Percentiles rank a stretch among this genome's conserved stretches.
These are phyloP conservation scores for Diabrotica balteata DNA, from an alignment of 2,888 invertebrate genomes.

Conservation along the genomic window DNA sequence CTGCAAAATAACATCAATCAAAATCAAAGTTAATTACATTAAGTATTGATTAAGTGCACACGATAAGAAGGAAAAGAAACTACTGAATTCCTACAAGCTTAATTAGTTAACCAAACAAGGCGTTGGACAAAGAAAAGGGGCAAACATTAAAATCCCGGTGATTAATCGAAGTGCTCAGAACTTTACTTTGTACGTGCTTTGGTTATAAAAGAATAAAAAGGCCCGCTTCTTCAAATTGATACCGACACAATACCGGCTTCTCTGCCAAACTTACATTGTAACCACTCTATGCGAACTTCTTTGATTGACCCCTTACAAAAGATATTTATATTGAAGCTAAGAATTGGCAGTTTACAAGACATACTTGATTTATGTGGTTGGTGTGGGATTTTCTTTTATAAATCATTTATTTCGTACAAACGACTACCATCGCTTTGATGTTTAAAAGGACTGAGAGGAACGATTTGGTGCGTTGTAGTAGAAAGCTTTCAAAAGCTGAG, in stretches of 20 bases:
- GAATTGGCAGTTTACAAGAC: slow-evolving; percentile 37
- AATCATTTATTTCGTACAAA: slow-evolving; percentile 42
- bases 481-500: no score
- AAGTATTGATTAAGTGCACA: slow-evolving; percentile 6
- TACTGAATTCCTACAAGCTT: slow-evolving; percentile 12
- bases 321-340: slow-evolving; percentile 34
- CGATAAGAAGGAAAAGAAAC: slow-evolving; percentile 4
- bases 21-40: slow-evolving; percentile 7
- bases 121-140: slow-evolving; percentile 19
- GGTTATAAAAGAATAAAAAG: slow-evolving; percentile 40
- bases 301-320: slow-evolving; percentile 34
- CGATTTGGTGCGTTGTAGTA: no score
- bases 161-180: slow-evolving; percentile 38
- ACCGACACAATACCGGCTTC: slow-evolving; percentile 36
- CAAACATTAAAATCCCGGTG: slow-evolving; percentile 36
- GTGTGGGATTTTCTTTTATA: slow-evolving; percentile 40
- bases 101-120: slow-evolving; percentile 27
- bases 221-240: slow-evolving; percentile 39
- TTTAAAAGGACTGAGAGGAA: slow-evolving; percentile 7
- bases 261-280: slow-evolving; percentile 33
- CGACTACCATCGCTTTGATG: slow-evolving; percentile 41
- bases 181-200: slow-evolving; percentile 39
- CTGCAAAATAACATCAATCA: slow-evolving; percentile 9
- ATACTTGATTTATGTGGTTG: slow-evolving; percentile 43
- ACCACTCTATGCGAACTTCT: slow-evolving; percentile 32